Base-by-base conservation (phyloP, 2,888 invertebrate genomes). In the Villa cingulata region DNA sequence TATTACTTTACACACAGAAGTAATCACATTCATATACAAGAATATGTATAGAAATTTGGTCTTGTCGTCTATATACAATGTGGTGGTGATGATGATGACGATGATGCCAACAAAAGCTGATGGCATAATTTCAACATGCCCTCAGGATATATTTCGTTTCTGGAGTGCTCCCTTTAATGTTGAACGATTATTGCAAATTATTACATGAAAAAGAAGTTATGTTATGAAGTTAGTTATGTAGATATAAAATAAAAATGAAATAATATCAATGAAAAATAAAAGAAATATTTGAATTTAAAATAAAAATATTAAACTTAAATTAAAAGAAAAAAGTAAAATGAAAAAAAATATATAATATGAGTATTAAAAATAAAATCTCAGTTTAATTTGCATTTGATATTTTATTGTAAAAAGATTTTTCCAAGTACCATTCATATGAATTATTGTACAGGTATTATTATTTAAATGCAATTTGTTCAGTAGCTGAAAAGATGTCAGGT, bases 121-220 rank as follows among this genome's bases (percentile, higher is more conserved):
- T 67, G 68, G 68, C 67, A 67, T 67, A 67, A 67, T 67, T 66
- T 66, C 61, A 65, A 60, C 62, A 57, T 48, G 56, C 60, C 61
- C 64, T 62, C 55, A 51, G 53, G 54, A 65, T 58, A 56, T 58
- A 61, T 59, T 60, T 62, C 61, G 59, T 60, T 59, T 63, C 48
- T 48, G 49, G 51, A 51, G 53, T 42, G 51, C 36, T 40, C 34
- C 43, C 39, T 34, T 45, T 45, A 45, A 32, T 34, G 45, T 19
- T 10, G 27, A 38, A 34, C 41, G 41, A 41, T 37, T 46, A 46
- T 46, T 41, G 40, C 46, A 17, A 18, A 18, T 16, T 18, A 37
- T 17, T 17, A 37, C 16, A 3, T 14, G 12, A 32, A 32, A 1
- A 32, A 32, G 4, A 32, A 32, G 4, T 23, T 7, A 23, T 23